Base-by-base conservation (phyloP, 37 sponge, comb jelly and placozoan species). In the Beroe forskalii region DNA sequence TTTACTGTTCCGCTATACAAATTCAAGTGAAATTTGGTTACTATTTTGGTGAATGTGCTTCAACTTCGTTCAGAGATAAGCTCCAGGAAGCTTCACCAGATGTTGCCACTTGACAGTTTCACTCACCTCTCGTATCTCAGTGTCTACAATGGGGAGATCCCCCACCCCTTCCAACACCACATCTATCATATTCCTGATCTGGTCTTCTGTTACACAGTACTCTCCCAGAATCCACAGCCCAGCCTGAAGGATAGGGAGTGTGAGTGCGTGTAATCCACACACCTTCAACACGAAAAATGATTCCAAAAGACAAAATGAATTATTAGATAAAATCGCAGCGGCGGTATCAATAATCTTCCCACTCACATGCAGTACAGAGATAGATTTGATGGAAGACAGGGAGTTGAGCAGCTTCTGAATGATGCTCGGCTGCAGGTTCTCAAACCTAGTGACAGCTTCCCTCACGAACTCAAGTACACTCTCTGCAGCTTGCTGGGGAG, bases 201-300 rank as follows among this genome's bases (percentile, higher is more conserved):
- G 97, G 41, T 92, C 93, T 41, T 95, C 92, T 76, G 92, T 62
- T n/a, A 91, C 93, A 42, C 96, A 97, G 91, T 96, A 96, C 91
- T 99, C 97, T 32, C 99, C 99, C 89, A 99, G 92, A 3, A 99
- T 95, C 99, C 99, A 99, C 90, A 99, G 90, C 8, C 93, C 91
- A 60, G 93, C 93, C 48, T 95, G 91, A 67, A 92, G 93, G 28
- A 94, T 92, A 48, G n/a, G n/a, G n/a, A n/a, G n/a, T n/a, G n/a
- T n/a, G n/a, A n/a, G n/a, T 38, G 94, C 93, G 61, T 23, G 8
- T 17, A 14, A 37, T 43, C 20, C 38, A 24, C 55, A 43, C 8
- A 66, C n/a, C 67, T 63, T 14, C 67, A 61, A 67, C 36, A 67
- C 63, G 67, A 9, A 62, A 60, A 19, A n/a, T 25, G 90, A 12